Evolutionary conservation across 1,140 invertebrate species (phyloP), one percentile per base, ranked within the genome.

Genomic region (Arion vulgaris): DNA sequence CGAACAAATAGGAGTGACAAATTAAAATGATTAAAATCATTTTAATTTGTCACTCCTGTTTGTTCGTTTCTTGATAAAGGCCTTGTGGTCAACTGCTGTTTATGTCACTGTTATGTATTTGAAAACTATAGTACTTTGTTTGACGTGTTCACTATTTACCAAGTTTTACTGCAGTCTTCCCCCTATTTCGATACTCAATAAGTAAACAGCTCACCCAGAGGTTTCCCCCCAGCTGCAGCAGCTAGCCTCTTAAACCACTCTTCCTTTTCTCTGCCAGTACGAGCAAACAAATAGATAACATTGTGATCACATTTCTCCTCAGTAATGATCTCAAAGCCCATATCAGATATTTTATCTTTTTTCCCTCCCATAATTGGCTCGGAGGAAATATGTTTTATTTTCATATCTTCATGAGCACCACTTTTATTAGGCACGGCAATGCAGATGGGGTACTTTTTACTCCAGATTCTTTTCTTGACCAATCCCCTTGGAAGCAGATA

Each of bases 371-470:
- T 34, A 19, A 71, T 62, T 28, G 83, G 45, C 26, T 76, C 81
- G 51, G 84, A 76, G 38, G 76, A 82, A 78, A 19, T 76, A 28
- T 66, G 82, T 34, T 81, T 82, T 0, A 76, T 36, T 83, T 83
- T 51, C 45, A 77, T 17, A 80, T 73, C 71, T 62, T 75, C 76
- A 72, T 23, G 34, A 11, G 0, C 28, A 36, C 26, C 57, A 23
- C 32, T 57, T 32, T 32, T 66, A 32, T 53, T 82, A 79, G 45
- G 77, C 83, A 90, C 82, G 45, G 85, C 86, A 68, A 97, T 93
- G 89, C 95, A 96, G 86, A 98, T 96, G 0, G 96, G 97, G 92
- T 97, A 98, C 89, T 97, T 97, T 92, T 97, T 97, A 91, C 96
- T 97, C 96, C 96, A 98, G 81, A 96, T 94, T 72, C 91, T 88